A percentile compares a stretch with the other conserved stretches of the same genome.
Conservation (phyloP, 2,888 invertebrate species). For the Aporophyla lueneburgensis region DNA sequence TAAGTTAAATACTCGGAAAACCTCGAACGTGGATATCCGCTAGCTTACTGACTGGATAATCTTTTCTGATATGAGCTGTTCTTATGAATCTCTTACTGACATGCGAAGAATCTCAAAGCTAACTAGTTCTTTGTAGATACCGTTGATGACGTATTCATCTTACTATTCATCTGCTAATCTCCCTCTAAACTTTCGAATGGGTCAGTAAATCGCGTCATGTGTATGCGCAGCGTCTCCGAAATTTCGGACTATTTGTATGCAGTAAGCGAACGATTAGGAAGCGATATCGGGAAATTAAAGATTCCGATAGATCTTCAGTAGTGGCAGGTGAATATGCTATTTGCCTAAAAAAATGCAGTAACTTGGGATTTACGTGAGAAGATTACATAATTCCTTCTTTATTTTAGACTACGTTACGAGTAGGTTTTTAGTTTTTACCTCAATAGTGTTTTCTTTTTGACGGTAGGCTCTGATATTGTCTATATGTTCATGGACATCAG, state of each 20-base stretch:
- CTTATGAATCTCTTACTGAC: no score
- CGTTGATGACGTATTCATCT: neutral
- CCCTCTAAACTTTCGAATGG: conserved; percentile 19
- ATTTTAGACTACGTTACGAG: no score
- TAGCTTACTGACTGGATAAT: neutral
- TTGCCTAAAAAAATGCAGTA: conserved; percentile 12
- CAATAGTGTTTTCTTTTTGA: neutral
- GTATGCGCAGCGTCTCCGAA: neutral
- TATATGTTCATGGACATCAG: neutral
- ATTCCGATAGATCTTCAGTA: conserved; percentile 24
- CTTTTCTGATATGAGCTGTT: neutral
- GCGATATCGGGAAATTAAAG: conserved; percentile 4
- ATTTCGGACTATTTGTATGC: conserved; percentile 49
- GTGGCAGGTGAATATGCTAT: neutral
- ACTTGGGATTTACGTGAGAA: neutral
- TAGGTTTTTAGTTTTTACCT: conserved; percentile 5
- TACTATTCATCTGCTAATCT: neutral
- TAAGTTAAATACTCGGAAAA: neutral
- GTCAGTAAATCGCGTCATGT: conserved; percentile 17
- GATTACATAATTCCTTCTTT: neutral
- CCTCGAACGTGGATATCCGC: neutral
- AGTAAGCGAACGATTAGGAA: neutral
- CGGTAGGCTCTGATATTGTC: neutral
- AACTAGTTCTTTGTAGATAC: neutral
- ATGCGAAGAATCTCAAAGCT: neutral